These are phyloP conservation scores for Notodonta ziczac DNA, from an alignment of 2,888 invertebrate species.

Conservation along the genomic window DNA sequence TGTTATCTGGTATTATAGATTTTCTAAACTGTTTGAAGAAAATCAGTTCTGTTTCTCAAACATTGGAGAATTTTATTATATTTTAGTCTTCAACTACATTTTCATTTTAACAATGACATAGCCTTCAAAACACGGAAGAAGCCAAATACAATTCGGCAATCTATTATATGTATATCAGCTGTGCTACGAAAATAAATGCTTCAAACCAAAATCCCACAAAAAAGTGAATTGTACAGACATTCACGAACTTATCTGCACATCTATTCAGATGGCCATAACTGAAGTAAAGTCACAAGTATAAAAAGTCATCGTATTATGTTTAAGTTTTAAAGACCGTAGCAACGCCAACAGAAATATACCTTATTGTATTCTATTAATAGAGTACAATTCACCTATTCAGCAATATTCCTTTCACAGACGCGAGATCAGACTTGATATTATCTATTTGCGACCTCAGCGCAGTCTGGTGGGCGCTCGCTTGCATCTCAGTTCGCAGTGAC, in stretches of 20 bases:
- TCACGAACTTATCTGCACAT: too few relatives aligned
- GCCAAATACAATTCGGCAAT: neutral
- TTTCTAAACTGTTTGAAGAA: too few relatives aligned
- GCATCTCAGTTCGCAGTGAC: slow-evolving; percentile 87
- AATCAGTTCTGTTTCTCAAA: too few relatives aligned
- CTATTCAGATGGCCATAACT: too few relatives aligned
- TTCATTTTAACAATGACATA: neutral
- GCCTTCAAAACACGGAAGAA: slow-evolving; percentile 4
- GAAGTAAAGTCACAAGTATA: too few relatives aligned
- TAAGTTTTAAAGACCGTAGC: too few relatives aligned
- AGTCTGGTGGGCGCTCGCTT: slow-evolving; percentile 74
- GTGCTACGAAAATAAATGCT: neutral
- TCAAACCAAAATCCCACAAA: neutral
- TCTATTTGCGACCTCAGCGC: slow-evolving; percentile 86
- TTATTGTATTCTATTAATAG: neutral
- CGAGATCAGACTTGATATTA: slow-evolving; percentile 88
- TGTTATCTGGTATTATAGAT: too few relatives aligned
- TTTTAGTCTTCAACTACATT: too few relatives aligned
- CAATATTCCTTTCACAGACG: slow-evolving; percentile 89
- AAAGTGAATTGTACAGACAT: too few relatives aligned
- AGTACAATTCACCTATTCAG: slow-evolving; percentile 85
- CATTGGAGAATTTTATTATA: too few relatives aligned
- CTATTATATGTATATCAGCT: neutral
- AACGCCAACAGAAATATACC: too few relatives aligned
- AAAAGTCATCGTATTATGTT: too few relatives aligned